phyloP scores from a whole-genome alignment of 2,888 invertebrate genomes.

The Dryomyza anilis region DNA sequence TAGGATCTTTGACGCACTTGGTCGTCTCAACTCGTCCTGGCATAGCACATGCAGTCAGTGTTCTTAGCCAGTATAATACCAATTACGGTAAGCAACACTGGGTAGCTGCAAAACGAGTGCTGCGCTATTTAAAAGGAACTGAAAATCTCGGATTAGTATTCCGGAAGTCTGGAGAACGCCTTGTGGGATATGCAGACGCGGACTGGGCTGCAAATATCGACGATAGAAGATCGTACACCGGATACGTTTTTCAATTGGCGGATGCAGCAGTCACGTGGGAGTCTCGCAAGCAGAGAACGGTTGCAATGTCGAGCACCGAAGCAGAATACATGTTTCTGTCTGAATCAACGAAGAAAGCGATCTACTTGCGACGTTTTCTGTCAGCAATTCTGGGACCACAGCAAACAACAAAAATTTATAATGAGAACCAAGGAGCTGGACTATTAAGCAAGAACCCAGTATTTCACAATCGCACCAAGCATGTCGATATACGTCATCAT shows the following conservation, averaged over 20 bases:
- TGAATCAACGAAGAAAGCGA: constrained; percentile 17
- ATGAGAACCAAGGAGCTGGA: constrained; percentile 26
- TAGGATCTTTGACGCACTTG: constrained; percentile 33
- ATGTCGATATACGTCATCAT: constrained; percentile 8
- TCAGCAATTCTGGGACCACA: constrained; percentile 13
- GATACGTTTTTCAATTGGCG: constrained; percentile 19
- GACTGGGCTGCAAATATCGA: constrained; percentile 26
- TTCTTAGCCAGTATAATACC: constrained; percentile 29
- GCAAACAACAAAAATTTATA: constrained; percentile 12
- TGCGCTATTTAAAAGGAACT: constrained; percentile 31
- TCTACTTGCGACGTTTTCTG: constrained; percentile 18
- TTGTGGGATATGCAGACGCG: constrained; percentile 24
- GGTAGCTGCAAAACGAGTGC: constrained; percentile 30
- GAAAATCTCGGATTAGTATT: constrained; percentile 30
- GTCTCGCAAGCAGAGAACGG: constrained; percentile 19
- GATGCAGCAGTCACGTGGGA: constrained; percentile 21
- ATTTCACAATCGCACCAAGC: constrained; percentile 10
- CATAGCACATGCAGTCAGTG: constrained; percentile 33
- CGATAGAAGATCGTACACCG: constrained; percentile 28
- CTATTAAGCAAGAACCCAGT: constrained; percentile 5
- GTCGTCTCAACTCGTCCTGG: constrained; percentile 33
- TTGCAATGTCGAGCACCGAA: constrained; percentile 3
- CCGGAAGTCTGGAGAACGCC: background rate
- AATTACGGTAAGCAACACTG: constrained; percentile 31
- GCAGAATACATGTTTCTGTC: background rate